Conservation (phyloP, 1,140 invertebrate genomes). For the Pantala flavescens region DNA sequence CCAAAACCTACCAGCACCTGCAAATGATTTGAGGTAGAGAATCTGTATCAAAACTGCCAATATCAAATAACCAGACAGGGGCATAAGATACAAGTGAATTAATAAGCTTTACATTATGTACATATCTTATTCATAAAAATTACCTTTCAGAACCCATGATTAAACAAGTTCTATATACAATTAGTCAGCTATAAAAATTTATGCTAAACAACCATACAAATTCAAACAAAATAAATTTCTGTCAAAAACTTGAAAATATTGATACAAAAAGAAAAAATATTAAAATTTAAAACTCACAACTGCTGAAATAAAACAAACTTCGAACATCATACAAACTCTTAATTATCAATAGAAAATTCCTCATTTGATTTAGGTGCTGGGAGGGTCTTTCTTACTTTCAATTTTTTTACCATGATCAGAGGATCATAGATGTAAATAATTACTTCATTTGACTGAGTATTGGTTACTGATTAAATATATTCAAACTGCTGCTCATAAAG, state of each 20-base stretch:
- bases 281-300: slow-evolving; percentile 5
- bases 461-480: too few relatives aligned
- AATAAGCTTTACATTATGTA: slow-evolving; percentile 4
- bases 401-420: too few relatives aligned
- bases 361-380: too few relatives aligned
- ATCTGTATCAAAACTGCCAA: slow-evolving; percentile 6
- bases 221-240: not conserved
- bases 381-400: too few relatives aligned
- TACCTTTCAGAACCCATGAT: not conserved
- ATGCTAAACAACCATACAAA: not conserved
- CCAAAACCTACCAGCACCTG: slow-evolving; percentile 2
- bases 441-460: too few relatives aligned
- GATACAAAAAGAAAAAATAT: not conserved
- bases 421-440: too few relatives aligned
- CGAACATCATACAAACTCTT: too few relatives aligned
- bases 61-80: not conserved
- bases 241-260: not conserved
- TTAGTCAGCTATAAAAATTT: not conserved
- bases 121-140: not conserved
- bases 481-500: too few relatives aligned
- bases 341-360: too few relatives aligned
- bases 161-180: not conserved
- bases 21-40: not conserved
- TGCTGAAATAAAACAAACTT: not conserved
- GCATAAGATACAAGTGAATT: not conserved